Evolutionary conservation across 1,140 invertebrate genomes (phyloP).

Genomic region (Sycobia sp.): DNA sequence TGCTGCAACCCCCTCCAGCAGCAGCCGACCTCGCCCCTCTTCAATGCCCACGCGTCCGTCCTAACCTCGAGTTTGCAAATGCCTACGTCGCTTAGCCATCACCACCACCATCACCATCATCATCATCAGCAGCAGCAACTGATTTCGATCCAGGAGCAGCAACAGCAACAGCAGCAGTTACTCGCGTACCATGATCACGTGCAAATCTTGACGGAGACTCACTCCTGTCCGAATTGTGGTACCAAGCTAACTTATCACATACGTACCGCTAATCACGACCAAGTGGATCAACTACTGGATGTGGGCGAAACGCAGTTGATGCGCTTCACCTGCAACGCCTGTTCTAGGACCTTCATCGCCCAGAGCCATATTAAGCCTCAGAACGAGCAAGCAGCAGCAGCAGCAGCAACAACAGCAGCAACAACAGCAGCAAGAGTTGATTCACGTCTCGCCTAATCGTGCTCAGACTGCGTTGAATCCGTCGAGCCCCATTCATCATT

Average conservation of each 20-base stretch:
- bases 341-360: conserved; percentile 48
- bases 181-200: conserved; percentile 44
- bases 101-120: conserved; percentile 38
- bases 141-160: no score
- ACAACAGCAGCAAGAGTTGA: conserved; percentile 1
- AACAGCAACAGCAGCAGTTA: conserved; percentile 42
- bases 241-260: conserved; percentile 57
- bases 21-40: conserved; percentile 41
- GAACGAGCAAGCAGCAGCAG: conserved; percentile 41
- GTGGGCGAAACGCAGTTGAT: conserved; percentile 39
- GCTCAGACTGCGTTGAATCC: background rate
- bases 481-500: background rate
- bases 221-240: conserved; percentile 54
- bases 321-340: conserved; percentile 51
- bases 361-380: conserved; percentile 53
- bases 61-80: conserved; percentile 48
- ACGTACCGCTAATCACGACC: conserved; percentile 43
- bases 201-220: conserved; percentile 50
- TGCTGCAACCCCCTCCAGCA: conserved; percentile 51
- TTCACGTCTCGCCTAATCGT: conserved; percentile 6
- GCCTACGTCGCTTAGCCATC: conserved; percentile 23
- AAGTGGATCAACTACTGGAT: conserved; percentile 37
- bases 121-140: conserved; percentile 40
- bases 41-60: conserved; percentile 49
- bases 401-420: conserved; percentile 5